A percentile compares a stretch with the other conserved stretches of the same genome.
Evolutionary conservation across 2,797 vertebrate species (phyloP).

Genomic region (Acrocephalus scirpaceus): DNA sequence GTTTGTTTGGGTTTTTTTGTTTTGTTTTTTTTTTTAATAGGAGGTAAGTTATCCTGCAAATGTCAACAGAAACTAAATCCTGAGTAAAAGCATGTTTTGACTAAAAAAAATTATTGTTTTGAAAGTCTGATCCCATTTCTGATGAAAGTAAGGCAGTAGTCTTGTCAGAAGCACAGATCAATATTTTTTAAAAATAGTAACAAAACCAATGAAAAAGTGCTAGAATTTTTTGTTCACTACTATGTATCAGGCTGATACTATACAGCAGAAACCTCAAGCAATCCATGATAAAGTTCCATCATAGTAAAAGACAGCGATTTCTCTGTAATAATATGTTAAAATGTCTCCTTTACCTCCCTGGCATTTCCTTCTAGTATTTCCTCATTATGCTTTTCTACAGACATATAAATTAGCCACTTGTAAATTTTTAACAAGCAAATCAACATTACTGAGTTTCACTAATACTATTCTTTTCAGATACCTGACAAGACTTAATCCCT

Average conservation of each 20-base stretch:
- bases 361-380: neutral
- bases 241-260: neutral
- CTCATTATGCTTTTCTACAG: neutral
- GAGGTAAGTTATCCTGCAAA: neutral
- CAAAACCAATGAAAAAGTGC: neutral
- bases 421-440: neutral
- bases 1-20: too few species aligned
- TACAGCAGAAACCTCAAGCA: neutral
- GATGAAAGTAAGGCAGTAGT: neutral
- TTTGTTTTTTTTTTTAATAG: neutral
- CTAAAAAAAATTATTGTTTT: neutral
- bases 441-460: neutral
- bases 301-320: conserved; percentile 12
- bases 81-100: neutral
- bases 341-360: neutral
- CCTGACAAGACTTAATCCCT: neutral
- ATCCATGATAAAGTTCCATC: neutral
- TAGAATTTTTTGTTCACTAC: neutral
- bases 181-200: neutral
- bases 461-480: neutral
- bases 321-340: neutral
- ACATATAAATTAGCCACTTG: neutral
- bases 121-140: neutral
- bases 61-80: neutral
- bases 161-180: neutral